Evolutionary conservation across 2,113 vertebrate genomes (phyloP), one percentile per base, ranked within the genome.

Genomic region (Megaceryle maxima): DNA sequence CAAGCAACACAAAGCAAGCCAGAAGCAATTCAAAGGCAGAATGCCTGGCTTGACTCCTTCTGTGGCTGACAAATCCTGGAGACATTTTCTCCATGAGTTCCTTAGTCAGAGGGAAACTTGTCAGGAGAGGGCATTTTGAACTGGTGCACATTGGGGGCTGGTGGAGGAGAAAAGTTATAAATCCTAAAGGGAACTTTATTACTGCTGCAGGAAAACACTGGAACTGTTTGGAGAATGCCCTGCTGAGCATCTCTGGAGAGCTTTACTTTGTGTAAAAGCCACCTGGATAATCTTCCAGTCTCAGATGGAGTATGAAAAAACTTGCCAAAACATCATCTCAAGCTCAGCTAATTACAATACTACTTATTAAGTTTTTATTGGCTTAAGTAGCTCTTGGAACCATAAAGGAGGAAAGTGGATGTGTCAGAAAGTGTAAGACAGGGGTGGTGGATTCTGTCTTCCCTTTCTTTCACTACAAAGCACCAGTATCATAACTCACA

Each of bases 201-300:
- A 63, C 21, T 26, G 24, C 72, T 73, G 43, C 29, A 56, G 46
- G 33, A 90, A 90, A 80, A 60, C 72, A 81, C 16, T 72, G 51
- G 15, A 83, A 56, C 17, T 83, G 9, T 69, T 91, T 86, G 21
- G 46, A 86, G 43, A 51, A 11, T 81, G 29, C 8, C 66, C 29
- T 75, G 51, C 51, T 86, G 73, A 88, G 18, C 21, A 41, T 39
- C 20, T 94, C n/a, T 63, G 44, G 14, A 44, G 55, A 72, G 43
- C 33, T 86, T 90, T 67, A 70, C 82, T 90, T 92, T 72, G 35
- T 28, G 5, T 78, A 25, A 88, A 93, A 88, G 50, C 33, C 70
- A 88, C 64, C 8, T 83, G 56, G 20, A 90, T 90, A 75, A 86
- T 74, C 44, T 80, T 85, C 44, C 46, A 85, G 22, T 69, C 50